Evolutionary conservation across 2,888 invertebrate genomes (phyloP).

Genomic region (Tridacna crocea): DNA sequence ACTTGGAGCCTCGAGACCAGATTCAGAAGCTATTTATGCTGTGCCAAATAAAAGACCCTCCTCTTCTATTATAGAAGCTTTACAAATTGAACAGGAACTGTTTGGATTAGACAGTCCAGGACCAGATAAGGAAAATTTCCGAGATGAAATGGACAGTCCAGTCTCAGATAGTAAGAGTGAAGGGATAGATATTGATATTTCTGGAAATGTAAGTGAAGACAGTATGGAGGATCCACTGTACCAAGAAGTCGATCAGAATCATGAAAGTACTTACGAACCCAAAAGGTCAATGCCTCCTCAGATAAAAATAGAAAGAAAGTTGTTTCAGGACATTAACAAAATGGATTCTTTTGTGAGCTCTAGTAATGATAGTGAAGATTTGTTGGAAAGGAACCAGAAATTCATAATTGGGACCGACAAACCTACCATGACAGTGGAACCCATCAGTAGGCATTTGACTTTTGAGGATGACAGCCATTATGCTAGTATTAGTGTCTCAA

Average conservation of each 20-base stretch:
- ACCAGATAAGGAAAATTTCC: conserved; percentile 28
- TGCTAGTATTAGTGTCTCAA: conserved; percentile 66
- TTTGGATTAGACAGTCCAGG: conserved; percentile 48
- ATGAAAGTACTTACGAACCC: conserved; percentile 80
- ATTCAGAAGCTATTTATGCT: conserved; percentile 63
- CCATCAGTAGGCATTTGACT: conserved; percentile 50
- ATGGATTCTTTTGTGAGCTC: conserved; percentile 79
- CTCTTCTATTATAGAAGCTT: conserved; percentile 72
- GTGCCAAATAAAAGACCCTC: conserved; percentile 74
- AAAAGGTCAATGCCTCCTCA: conserved; percentile 74
- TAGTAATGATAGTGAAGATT: conserved; percentile 78
- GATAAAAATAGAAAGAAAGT: conserved; percentile 82
- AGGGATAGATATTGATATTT: conserved; percentile 59
- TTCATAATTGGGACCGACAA: conserved; percentile 47
- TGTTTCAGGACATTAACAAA: conserved; percentile 71
- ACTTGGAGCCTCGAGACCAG: conserved; percentile 55
- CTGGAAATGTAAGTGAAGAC: conserved; percentile 69
- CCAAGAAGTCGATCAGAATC: conserved; percentile 80
- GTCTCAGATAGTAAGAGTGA: conserved; percentile 52
- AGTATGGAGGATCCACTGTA: conserved; percentile 75
- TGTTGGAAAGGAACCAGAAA: conserved; percentile 56
- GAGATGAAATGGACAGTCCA: conserved; percentile 43
- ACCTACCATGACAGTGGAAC: conserved; percentile 58
- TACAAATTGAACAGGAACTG: conserved; percentile 64
- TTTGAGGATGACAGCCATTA: conserved; percentile 41